Conservation (phyloP, 2,113 vertebrate genomes). For the Opisthocomus hoazin region DNA sequence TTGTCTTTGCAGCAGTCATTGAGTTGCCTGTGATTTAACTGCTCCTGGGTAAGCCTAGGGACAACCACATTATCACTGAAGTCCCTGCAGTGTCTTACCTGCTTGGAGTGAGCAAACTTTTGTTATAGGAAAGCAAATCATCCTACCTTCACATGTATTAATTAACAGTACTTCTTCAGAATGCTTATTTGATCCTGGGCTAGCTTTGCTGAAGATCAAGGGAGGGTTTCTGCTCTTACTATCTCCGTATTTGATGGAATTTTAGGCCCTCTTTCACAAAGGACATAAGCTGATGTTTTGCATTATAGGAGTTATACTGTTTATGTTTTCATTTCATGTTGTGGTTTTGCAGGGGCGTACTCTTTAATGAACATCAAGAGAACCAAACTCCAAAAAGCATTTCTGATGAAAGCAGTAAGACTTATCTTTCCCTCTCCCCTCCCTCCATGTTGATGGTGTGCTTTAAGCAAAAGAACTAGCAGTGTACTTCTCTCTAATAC, state of each 20-base stretch:
- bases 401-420: background rate
- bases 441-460: background rate
- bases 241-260: background rate
- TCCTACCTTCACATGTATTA: background rate
- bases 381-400: background rate
- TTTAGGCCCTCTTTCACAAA: background rate
- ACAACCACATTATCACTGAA: accelerated
- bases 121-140: background rate
- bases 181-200: background rate
- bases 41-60: background rate
- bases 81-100: background rate
- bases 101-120: background rate
- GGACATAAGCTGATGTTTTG: background rate
- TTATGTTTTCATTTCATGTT: background rate
- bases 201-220: background rate
- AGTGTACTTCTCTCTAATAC: background rate
- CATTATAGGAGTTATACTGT: background rate
- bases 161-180: background rate
- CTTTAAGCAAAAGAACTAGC: background rate
- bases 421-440: background rate
- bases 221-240: background rate
- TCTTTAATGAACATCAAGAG: background rate
- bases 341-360: background rate
- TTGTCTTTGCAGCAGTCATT: background rate
- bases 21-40: background rate